Evolutionary conservation across 2,797 vertebrate species (phyloP), one percentile per base, ranked within the genome.

Genomic region (Cetoscarus ocellatus): DNA sequence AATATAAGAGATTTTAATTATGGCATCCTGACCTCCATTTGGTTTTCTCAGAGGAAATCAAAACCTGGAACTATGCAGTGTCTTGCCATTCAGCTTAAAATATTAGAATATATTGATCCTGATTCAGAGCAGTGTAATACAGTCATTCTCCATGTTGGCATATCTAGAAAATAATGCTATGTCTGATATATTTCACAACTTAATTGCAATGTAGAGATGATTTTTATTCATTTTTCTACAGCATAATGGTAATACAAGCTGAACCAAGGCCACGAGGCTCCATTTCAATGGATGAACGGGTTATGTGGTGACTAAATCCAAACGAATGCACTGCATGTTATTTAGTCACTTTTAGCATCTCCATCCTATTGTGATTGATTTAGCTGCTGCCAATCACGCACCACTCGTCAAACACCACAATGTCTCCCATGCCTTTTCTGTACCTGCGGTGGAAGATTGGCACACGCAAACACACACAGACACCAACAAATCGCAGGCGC

Each of bases 311-410:
- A 77, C 51, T 15, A 61, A 61, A 61, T 70, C 49, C 57, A 57
- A 70, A 77, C 60, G 62, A 84, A 80, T 9, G 35, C 44, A 40
- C 57, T 43, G 34, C 12, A 43, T 61, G 79, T 72, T 73, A 61
- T 83, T 88, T 72, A 76, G 71, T 78, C 81, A 74, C 75, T 79
- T 75, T 75, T 80, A 67, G 61, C 83, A 85, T 82, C 76, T 68
- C 59, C 65, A 59, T 75, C 56, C 56, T 83, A 86, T 90, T 89
- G 84, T 88, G 84, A 80, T 82, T 93, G 87, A 82, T 80, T 95
- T 93, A 89, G 88, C 78, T 79, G 17, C 60, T 62, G 80, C 67
- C 47, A 86, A 86, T 91, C 89, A 91, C 72, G 82, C 84, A 48
- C 75, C 13, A 15, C 84, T 90, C 83, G 70, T 68, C 75, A 82